A percentile compares a stretch with the other conserved stretches of the same genome.
Evolutionary conservation across 2,113 vertebrate genomes (phyloP).

Genomic region (Hylia prasina): DNA sequence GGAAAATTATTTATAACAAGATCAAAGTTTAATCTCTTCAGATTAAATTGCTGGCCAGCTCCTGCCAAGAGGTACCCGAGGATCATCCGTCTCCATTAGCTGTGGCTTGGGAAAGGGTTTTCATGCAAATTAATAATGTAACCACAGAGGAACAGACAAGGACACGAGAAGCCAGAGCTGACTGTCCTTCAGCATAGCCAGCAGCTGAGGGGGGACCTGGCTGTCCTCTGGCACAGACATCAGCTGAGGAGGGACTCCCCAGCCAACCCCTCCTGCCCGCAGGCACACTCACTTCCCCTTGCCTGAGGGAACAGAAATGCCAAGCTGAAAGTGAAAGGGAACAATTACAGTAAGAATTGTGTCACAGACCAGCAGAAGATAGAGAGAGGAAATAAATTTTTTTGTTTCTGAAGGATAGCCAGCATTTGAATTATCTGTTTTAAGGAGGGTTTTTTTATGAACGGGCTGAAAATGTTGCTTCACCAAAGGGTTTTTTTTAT

Average conservation of each 20-base stretch:
- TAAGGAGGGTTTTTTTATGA: neutral
- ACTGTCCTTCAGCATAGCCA: neutral
- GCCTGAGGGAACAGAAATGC: neutral
- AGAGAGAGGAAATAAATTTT: neutral
- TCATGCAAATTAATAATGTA: slow-evolving; percentile 51
- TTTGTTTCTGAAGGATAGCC: neutral
- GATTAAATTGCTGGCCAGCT: slow-evolving; percentile 54
- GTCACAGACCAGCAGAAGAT: fast-evolving
- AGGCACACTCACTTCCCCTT: neutral
- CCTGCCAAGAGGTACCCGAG: slow-evolving; percentile 34
- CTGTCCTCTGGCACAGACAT: neutral
- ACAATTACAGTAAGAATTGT: neutral
- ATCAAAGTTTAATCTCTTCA: slow-evolving; percentile 65
- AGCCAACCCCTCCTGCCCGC: neutral
- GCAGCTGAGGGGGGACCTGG: neutral
- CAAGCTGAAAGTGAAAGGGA: neutral
- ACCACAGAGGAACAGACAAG: slow-evolving; percentile 1
- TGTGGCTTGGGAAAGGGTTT: slow-evolving; percentile 41
- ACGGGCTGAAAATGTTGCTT: neutral
- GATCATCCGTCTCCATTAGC: slow-evolving; percentile 67
- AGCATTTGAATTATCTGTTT: neutral
- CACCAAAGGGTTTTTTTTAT: neutral
- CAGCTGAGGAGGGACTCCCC: neutral
- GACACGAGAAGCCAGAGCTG: neutral
- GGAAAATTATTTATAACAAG: slow-evolving; percentile 56